phyloP scores from a whole-genome alignment of 2,888 invertebrate genomes.

The Timema cristinae region DNA sequence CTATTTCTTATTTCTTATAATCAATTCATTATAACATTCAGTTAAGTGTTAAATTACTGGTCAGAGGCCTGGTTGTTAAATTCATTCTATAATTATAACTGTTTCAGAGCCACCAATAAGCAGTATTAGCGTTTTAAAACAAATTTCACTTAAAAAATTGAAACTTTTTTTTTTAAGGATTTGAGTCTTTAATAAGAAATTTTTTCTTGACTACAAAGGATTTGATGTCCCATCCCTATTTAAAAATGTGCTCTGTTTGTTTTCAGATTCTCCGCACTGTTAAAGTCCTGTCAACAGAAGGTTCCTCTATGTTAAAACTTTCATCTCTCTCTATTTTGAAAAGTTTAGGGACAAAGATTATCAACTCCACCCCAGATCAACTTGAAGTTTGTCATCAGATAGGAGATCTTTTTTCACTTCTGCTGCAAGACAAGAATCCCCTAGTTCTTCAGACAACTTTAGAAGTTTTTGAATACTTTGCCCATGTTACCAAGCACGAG shows the following conservation, averaged over 20 bases:
- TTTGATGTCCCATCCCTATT: no score
- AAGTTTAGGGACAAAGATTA: constrained; percentile 14
- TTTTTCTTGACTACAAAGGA: neutral
- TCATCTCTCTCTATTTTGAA: constrained; percentile 1
- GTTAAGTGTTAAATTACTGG: no score
- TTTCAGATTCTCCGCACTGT: constrained; percentile 21
- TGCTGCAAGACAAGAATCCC: constrained; percentile 23
- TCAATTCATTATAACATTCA: no score
- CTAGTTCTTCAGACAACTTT: constrained; percentile 22
- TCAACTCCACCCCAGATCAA: constrained; percentile 17
- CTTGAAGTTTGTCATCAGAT: constrained; percentile 10
- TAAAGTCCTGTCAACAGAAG: neutral
- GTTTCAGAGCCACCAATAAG: no score
- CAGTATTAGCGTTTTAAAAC: no score
- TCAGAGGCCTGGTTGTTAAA: no score
- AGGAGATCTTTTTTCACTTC: constrained; percentile 18
- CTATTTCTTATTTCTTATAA: no score
- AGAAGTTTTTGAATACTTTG: constrained; percentile 27
- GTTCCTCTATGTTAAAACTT: constrained; percentile 18
- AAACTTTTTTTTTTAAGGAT: no score
- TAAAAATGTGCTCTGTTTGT: neutral
- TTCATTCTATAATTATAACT: no score
- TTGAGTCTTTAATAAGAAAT: neutral
- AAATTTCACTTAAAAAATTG: no score
- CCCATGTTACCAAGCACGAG: constrained; percentile 26